Base-by-base conservation (phyloP, 2,888 invertebrate genomes). In the Drosophila tanythrix region DNA sequence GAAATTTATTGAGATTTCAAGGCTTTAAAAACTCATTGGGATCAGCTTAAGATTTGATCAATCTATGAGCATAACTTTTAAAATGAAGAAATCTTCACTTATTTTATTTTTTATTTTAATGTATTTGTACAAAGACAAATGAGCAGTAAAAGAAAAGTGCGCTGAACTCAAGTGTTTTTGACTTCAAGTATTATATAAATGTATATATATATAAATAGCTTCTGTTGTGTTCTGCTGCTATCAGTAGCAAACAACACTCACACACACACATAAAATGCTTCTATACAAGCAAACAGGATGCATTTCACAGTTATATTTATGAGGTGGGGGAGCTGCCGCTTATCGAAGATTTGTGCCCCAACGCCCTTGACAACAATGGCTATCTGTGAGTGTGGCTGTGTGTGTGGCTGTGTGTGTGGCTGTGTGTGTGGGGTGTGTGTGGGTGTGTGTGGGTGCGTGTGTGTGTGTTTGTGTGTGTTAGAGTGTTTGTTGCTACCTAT, bases 291-390 rank as follows among this genome's bases (percentile, higher is more conserved):
- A 62, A 76, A 64, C 68, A 79, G 68, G 63, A 74, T 74, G 68
- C 79, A 68, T 68, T 68, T 73, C 48, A 33, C 53, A 56, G 40
- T 62, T 73, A 53, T 59, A 62, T 67, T 57, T 53, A 57, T 52
- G 50, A 74, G 63, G 50, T 55, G 68, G 67, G 74, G 67, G 58
- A 59, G 61, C 78, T 53, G 57, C n/a, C n/a, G 55, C 52, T 64
- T 76, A 79, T 76, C 79, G 53, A 57, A 61, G 51, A 64, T 78
- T 21, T 58, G 55, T 76, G 66, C 67, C 48, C 60, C 64, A 60
- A 63, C 52, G 66, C 76, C 76, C 80, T 68, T 79, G 76, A 59
- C 64, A 61, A 73, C 61, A 58, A 52, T 18, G 21, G 33, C 29
- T 55, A 40, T 40, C 15, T 33, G 13, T 21, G 13, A 15, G 1